Conservation (phyloP, 2,888 invertebrate species). For the Spisula subtruncata region DNA sequence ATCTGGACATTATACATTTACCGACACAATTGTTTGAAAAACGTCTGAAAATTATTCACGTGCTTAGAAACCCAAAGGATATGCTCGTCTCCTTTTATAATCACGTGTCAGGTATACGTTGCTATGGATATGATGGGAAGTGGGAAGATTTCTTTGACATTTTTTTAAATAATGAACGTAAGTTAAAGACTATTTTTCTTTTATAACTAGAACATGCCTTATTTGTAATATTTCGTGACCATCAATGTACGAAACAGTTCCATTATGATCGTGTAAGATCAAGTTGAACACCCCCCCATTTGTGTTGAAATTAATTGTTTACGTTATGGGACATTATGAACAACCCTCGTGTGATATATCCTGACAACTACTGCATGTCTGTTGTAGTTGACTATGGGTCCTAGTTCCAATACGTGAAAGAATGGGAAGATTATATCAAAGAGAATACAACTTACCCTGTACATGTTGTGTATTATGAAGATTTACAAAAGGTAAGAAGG, state of each 20-base stretch:
- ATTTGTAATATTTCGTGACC: too few species aligned
- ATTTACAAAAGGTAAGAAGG: constrained; percentile 65
- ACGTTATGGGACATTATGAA: too few species aligned
- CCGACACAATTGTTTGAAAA: constrained; percentile 63
- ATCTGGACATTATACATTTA: constrained; percentile 56
- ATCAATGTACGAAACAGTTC: too few species aligned
- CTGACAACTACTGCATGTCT: too few species aligned
- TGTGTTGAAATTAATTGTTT: too few species aligned
- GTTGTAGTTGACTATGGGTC: constrained; percentile 63
- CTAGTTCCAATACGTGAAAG: constrained; percentile 63
- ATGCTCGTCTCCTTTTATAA: constrained; percentile 67
- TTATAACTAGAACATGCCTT: too few species aligned
- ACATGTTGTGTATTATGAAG: constrained; percentile 65
- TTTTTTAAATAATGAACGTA: constrained; percentile 72
- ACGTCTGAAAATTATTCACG: constrained; percentile 63
- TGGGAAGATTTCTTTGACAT: constrained; percentile 70
- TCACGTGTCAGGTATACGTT: constrained; percentile 53
- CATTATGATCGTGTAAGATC: too few species aligned
- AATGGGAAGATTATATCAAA: constrained; percentile 59
- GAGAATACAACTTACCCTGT: constrained; percentile 53
- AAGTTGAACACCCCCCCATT: neutral
- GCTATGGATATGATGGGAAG: constrained; percentile 71
- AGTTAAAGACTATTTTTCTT: constrained; percentile 31
- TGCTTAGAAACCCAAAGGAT: constrained; percentile 71
- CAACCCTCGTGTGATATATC: too few species aligned